Conservation (phyloP, 2,888 invertebrate genomes). For the Aleiodes testaceus region DNA sequence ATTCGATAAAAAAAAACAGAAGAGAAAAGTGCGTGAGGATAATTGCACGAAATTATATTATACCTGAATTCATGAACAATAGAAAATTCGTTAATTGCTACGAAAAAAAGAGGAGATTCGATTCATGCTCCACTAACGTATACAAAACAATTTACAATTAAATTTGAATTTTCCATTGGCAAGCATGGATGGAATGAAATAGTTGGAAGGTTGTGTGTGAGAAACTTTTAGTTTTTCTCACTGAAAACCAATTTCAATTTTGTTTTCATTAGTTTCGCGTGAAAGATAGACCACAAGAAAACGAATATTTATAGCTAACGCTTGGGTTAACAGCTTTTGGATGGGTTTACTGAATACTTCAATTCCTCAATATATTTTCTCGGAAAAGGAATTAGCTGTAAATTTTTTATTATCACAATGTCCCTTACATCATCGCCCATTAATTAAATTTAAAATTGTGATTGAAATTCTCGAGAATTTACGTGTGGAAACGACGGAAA, state of each 20-base stretch:
- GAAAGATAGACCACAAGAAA: slow-evolving; percentile 22
- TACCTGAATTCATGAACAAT: too few species aligned
- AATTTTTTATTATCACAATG: too few species aligned
- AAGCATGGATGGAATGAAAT: background rate
- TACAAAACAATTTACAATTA: slow-evolving; percentile 28
- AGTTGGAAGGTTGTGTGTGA: background rate
- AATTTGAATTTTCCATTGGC: slow-evolving; percentile 23
- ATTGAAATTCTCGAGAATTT: too few species aligned
- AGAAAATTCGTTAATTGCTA: too few species aligned
- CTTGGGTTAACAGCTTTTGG: background rate
- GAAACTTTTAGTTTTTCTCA: slow-evolving; percentile 1
- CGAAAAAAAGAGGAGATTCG: background rate
- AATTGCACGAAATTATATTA: too few species aligned
- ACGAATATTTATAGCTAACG: slow-evolving; percentile 37
- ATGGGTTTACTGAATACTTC: slow-evolving; percentile 7
- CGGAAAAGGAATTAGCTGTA: too few species aligned
- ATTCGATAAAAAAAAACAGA: background rate
- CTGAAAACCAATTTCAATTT: slow-evolving; percentile 39
- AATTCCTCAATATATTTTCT: too few species aligned
- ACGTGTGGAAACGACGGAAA: too few species aligned
- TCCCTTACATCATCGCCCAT: too few species aligned
- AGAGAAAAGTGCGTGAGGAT: too few species aligned
- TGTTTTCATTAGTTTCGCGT: slow-evolving; percentile 26
- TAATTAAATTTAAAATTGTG: too few species aligned
- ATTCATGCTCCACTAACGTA: background rate